Evolutionary conservation across 2,113 vertebrate species (phyloP).

Genomic region (Paedocypris sp.): DNA sequence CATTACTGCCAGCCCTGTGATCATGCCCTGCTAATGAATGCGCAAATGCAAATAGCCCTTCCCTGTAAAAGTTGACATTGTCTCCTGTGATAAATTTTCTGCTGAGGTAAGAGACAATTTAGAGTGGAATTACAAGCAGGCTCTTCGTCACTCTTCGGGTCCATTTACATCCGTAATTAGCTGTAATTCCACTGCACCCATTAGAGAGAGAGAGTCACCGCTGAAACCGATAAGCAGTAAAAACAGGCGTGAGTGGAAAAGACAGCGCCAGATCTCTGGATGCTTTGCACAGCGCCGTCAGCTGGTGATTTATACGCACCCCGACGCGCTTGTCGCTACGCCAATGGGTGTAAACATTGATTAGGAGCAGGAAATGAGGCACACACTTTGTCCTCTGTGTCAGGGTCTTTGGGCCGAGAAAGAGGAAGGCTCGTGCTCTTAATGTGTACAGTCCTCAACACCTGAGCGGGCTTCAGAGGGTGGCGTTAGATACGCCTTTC

Average conservation of each 20-base stretch:
- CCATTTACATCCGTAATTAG: slow-evolving; percentile 92
- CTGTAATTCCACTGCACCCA: slow-evolving; percentile 75
- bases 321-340: slow-evolving; percentile 35
- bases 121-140: slow-evolving; percentile 81
- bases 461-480: slow-evolving; percentile 51
- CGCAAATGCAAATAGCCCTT: slow-evolving; percentile 63
- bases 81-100: slow-evolving; percentile 83
- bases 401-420: slow-evolving; percentile 58
- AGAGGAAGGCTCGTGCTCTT: slow-evolving; percentile 52
- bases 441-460: slow-evolving; percentile 55
- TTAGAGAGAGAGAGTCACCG: slow-evolving; percentile 55
- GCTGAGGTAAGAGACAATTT: slow-evolving; percentile 89
- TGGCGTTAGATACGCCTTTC: slow-evolving; percentile 55
- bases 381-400: slow-evolving; percentile 57
- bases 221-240: slow-evolving; percentile 33
- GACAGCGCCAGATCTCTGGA: slow-evolving; percentile 30
- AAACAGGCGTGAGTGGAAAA: slow-evolving; percentile 31
- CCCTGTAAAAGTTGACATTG: slow-evolving; percentile 77
- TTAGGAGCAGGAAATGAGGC: slow-evolving; percentile 63
- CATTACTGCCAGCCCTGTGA: slow-evolving; percentile 52
- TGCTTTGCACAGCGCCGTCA: slow-evolving; percentile 37
- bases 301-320: slow-evolving; percentile 41
- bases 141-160: slow-evolving; percentile 70
- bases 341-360: slow-evolving; percentile 60
- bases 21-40: slow-evolving; percentile 54